Conservation (phyloP, 2,113 vertebrate genomes). For the Saguinus imperator region DNA sequence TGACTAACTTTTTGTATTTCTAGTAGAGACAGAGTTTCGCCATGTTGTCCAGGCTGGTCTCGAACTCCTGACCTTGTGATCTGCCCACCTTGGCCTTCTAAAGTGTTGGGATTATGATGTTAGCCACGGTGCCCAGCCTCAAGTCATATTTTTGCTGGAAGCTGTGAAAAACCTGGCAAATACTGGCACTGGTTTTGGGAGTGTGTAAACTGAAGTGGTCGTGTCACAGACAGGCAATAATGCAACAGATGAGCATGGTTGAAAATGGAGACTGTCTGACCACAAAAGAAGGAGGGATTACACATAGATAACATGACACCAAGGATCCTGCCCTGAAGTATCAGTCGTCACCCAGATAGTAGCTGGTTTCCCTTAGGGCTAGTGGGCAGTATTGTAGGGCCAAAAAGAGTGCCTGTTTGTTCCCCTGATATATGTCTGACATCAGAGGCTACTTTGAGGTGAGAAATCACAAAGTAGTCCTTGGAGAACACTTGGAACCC, state of each 20-base stretch:
- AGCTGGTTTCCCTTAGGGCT: background rate
- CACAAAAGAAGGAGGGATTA: background rate
- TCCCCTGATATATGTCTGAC: background rate
- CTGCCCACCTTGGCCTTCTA: no score
- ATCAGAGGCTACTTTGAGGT: background rate
- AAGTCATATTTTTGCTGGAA: background rate
- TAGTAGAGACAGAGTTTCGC: no score
- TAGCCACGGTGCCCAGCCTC: background rate
- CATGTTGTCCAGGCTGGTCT: no score
- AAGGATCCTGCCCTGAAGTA: background rate
- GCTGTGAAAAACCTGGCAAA: background rate
- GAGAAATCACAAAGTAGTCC: background rate
- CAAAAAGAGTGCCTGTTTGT: background rate
- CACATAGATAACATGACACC: background rate
- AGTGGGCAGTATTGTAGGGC: rapidly evolving
- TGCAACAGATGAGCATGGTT: background rate
- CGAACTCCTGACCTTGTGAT: no score
- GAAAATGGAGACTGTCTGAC: background rate
- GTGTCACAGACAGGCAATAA: background rate
- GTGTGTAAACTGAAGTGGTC: background rate
- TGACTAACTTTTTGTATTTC: no score
- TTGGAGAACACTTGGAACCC: background rate
- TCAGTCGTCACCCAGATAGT: background rate
- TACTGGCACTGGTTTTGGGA: background rate
- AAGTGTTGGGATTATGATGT: no score